Conservation (phyloP, 2,797 vertebrate species). For the Staurois parvus region DNA sequence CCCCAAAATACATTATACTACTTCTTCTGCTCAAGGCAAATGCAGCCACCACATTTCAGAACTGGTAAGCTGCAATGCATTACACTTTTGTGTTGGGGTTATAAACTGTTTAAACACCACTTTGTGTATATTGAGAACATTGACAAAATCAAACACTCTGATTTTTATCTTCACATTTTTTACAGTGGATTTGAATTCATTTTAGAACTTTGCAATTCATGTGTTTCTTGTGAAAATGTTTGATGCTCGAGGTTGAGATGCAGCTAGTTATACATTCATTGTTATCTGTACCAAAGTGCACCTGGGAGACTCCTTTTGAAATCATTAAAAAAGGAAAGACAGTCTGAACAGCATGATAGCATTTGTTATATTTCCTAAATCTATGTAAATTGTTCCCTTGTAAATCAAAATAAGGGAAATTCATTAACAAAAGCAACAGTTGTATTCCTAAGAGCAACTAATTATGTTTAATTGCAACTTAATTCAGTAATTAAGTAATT, state of each 20-base stretch:
- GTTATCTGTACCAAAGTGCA: constrained; percentile 19
- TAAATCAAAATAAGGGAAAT: constrained; percentile 55
- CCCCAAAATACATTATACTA: no score
- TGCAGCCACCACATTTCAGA: no score
- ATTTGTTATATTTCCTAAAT: constrained; percentile 52
- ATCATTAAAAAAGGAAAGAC: constrained; percentile 30
- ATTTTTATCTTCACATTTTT: no score
- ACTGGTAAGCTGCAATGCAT: no score
- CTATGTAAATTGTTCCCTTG: constrained; percentile 58
- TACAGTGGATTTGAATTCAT: background rate
- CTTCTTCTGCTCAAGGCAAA: no score
- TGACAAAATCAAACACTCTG: no score
- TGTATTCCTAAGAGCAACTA: constrained; percentile 50
- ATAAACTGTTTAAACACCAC: no score
- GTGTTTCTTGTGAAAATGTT: background rate
- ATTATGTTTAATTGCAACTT: constrained; percentile 56
- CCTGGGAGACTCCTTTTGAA: constrained; percentile 9
- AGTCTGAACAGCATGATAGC: constrained; percentile 19
- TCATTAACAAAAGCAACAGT: constrained; percentile 54
- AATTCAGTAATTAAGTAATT: background rate
- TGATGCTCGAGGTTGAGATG: background rate
- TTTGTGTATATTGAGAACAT: no score
- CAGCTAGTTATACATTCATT: constrained; percentile 28
- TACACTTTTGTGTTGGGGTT: no score
- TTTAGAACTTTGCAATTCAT: background rate